Evolutionary conservation across 2,888 invertebrate species (phyloP).

Genomic region (Nineta flava): DNA sequence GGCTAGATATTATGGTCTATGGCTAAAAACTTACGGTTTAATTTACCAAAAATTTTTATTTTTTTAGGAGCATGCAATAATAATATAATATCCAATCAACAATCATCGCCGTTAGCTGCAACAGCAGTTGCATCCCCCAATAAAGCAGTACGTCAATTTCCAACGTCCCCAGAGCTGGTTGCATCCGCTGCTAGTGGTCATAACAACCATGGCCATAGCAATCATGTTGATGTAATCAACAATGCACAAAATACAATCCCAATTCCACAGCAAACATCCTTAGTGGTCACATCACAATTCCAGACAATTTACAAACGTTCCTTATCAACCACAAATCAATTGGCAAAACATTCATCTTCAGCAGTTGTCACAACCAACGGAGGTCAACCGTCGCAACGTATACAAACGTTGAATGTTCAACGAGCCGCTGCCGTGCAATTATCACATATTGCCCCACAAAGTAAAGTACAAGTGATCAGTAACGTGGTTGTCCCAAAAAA

Average conservation of each 20-base stretch:
- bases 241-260: neutral
- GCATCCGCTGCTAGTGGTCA: neutral
- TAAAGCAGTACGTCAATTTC: constrained; percentile 1
- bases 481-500: constrained; percentile 21
- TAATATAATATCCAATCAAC: constrained; percentile 4
- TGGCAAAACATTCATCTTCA: constrained; percentile 1
- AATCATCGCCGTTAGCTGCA: constrained; percentile 4
- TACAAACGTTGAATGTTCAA: constrained; percentile 7
- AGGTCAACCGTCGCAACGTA: neutral
- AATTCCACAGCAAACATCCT: neutral
- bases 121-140: constrained; percentile 3
- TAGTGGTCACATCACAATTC: constrained; percentile 1
- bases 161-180: constrained; percentile 1
- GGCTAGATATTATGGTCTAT: too few species aligned
- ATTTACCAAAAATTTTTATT: neutral
- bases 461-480: constrained; percentile 26
- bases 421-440: constrained; percentile 2
- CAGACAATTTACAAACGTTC: constrained; percentile 4
- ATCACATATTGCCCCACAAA: constrained; percentile 11
- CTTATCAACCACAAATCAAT: neutral
- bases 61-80: constrained; percentile 4
- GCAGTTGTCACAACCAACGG: constrained; percentile 1
- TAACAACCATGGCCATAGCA: neutral
- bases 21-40: too few species aligned
- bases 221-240: neutral